A percentile compares a stretch with the other conserved stretches of the same genome.
These are phyloP conservation scores for Andrena bucephala DNA, from an alignment of 2,888 invertebrate genomes.

Conservation along the genomic window DNA sequence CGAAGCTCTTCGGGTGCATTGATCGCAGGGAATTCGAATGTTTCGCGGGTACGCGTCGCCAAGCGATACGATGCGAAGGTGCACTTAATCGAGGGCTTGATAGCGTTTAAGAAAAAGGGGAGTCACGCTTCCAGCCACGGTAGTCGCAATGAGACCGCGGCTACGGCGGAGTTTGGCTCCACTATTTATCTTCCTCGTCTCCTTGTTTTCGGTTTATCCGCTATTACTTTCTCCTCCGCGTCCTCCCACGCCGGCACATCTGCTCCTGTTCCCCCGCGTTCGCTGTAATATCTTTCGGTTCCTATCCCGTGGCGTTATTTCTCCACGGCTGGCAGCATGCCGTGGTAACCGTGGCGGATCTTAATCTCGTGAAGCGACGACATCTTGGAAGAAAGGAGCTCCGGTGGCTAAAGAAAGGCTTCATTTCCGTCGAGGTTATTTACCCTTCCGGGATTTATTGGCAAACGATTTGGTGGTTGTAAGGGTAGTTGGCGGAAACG, in stretches of 20 bases:
- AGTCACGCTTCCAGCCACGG: conserved; percentile 31
- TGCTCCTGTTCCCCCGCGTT: conserved; percentile 7
- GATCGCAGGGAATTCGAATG: too few relatives aligned
- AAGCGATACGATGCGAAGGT: too few relatives aligned
- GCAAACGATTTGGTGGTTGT: conserved; percentile 42
- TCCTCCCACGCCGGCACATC: background rate
- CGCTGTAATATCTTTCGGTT: conserved; percentile 38
- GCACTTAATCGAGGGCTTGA: too few relatives aligned
- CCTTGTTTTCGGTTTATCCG: conserved; percentile 33
- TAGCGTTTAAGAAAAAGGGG: conserved; percentile 14
- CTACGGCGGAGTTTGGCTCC: conserved; percentile 22
- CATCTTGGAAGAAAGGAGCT: conserved; percentile 52
- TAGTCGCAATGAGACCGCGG: conserved; percentile 23
- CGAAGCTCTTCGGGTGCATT: too few relatives aligned
- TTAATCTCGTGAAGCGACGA: conserved; percentile 59
- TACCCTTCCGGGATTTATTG: conserved; percentile 60
- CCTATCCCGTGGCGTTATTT: conserved; percentile 31
- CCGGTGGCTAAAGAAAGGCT: conserved; percentile 47
- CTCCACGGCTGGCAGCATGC: conserved; percentile 54
- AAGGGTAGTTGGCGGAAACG: background rate
- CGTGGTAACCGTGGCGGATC: conserved; percentile 55
- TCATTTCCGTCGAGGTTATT: conserved; percentile 59
- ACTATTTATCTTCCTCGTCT: conserved; percentile 37
- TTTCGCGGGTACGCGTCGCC: too few relatives aligned
- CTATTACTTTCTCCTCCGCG: conserved; percentile 18